A percentile compares a stretch with the other conserved stretches of the same genome.
Evolutionary conservation across 92 coral and sea anemone species (phyloP).

Genomic region (Pocillopora meandrina): DNA sequence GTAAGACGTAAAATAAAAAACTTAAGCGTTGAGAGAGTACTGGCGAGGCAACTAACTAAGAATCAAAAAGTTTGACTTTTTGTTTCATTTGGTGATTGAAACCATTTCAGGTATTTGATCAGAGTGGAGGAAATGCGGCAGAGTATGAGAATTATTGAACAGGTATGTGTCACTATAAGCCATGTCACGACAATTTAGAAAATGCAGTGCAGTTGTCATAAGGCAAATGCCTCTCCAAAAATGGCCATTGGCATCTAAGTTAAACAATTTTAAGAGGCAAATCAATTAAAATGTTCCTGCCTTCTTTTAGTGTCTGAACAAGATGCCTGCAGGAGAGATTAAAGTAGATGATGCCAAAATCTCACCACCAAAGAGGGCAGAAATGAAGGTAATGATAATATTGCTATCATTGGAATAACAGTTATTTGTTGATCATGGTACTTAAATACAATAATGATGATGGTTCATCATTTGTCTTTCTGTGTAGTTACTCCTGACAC

Average conservation of each 20-base stretch:
- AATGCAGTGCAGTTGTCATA: not conserved
- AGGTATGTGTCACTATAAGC: conserved; percentile 45
- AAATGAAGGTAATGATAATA: conserved; percentile 84
- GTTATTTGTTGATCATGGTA: too few species aligned
- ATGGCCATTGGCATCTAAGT: too few species aligned
- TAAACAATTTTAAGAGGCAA: too few species aligned
- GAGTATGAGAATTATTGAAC: conserved; percentile 84
- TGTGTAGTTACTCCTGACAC: too few species aligned
- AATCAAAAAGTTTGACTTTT: not conserved
- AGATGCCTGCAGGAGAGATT: conserved; percentile 93
- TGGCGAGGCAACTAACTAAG: too few species aligned
- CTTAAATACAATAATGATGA: not conserved
- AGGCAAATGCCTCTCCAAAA: too few species aligned
- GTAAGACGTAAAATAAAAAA: not conserved
- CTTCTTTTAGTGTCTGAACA: conserved; percentile 76
- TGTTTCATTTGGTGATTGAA: not conserved
- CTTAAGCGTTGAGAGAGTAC: too few species aligned
- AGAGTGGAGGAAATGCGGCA: conserved; percentile 97
- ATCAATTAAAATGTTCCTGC: not conserved
- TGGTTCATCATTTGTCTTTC: not conserved
- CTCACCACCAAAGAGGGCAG: conserved; percentile 94
- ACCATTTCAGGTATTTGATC: conserved; percentile 71
- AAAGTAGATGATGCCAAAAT: conserved; percentile 96
- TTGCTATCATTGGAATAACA: too few species aligned
- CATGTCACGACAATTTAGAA: not conserved